These are phyloP conservation scores for Pomacea maculata DNA, from an alignment of 1,140 invertebrate species.

Conservation along the genomic window DNA sequence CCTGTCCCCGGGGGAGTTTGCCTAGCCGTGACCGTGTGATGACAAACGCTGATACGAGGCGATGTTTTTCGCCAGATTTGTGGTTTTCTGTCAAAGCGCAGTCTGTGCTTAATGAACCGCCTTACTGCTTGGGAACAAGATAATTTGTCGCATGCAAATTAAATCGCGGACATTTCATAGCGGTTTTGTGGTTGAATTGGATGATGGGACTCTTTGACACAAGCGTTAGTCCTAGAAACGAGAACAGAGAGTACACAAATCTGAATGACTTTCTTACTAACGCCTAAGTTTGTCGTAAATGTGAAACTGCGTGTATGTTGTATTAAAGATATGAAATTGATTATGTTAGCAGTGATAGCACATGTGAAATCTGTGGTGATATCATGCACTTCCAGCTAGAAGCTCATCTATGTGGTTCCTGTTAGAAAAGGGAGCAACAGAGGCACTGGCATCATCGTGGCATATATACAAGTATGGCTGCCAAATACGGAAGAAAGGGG, in stretches of 20 bases:
- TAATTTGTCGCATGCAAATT: conserved; percentile 23
- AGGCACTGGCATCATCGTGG: too few relatives aligned
- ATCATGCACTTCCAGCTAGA: too few relatives aligned
- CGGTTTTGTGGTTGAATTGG: conserved; percentile 11
- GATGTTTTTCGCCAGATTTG: conserved; percentile 24
- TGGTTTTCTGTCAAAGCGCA: conserved; percentile 26
- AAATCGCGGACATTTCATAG: not conserved
- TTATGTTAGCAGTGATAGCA: too few relatives aligned
- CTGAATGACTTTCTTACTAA: too few relatives aligned
- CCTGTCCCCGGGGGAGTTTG: not conserved
- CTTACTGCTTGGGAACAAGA: conserved; percentile 22
- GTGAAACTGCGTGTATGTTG: too few relatives aligned
- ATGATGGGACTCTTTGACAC: conserved; percentile 9
- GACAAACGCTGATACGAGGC: conserved; percentile 17
- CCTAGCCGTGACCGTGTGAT: conserved; percentile 18
- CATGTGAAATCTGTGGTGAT: too few relatives aligned
- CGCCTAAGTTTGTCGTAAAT: too few relatives aligned
- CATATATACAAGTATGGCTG: too few relatives aligned
- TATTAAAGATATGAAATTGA: too few relatives aligned
- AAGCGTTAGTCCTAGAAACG: conserved; percentile 10
- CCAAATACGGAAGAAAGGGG: too few relatives aligned
- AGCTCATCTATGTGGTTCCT: too few relatives aligned
- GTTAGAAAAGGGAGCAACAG: too few relatives aligned
- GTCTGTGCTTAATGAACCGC: conserved; percentile 23
- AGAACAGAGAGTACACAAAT: not conserved